A percentile compares a stretch with the other conserved stretches of the same genome.
Evolutionary conservation across 2,888 invertebrate genomes (phyloP).

Genomic region (Phrixothrix hirtus): DNA sequence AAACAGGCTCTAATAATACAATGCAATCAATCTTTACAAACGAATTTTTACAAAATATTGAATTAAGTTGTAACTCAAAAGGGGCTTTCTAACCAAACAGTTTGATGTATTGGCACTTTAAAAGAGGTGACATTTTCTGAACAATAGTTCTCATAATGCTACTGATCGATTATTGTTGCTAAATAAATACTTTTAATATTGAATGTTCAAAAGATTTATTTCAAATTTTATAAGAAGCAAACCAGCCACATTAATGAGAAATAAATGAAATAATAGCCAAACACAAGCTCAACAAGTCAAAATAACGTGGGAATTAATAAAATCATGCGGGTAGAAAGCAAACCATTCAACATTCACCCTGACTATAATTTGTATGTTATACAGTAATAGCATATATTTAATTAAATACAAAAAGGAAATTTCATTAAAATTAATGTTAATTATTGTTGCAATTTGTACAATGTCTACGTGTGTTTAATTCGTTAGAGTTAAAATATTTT

Average conservation of each 20-base stretch:
- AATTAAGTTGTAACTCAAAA: not conserved
- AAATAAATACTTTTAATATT: not conserved
- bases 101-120: conserved; percentile 1
- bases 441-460: too few species aligned
- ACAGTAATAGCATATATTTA: not conserved
- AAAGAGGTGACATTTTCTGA: not conserved
- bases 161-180: conserved; percentile 7
- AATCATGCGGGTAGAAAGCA: conserved; percentile 19
- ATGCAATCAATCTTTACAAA: not conserved
- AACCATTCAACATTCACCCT: not conserved
- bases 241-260: not conserved
- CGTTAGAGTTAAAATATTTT: not conserved
- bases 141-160: conserved; percentile 2
- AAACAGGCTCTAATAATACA: not conserved
- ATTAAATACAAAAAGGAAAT: not conserved
- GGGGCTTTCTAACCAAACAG: not conserved
- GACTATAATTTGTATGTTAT: not conserved
- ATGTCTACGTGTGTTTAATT: too few species aligned
- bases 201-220: not conserved
- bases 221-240: not conserved
- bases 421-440: not conserved
- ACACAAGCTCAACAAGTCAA: conserved; percentile 13
- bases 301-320: conserved; percentile 31
- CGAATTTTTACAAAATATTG: not conserved
- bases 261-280: not conserved